Evolutionary conservation across 2,113 vertebrate species (phyloP).

Genomic region (Menidia beryllina): DNA sequence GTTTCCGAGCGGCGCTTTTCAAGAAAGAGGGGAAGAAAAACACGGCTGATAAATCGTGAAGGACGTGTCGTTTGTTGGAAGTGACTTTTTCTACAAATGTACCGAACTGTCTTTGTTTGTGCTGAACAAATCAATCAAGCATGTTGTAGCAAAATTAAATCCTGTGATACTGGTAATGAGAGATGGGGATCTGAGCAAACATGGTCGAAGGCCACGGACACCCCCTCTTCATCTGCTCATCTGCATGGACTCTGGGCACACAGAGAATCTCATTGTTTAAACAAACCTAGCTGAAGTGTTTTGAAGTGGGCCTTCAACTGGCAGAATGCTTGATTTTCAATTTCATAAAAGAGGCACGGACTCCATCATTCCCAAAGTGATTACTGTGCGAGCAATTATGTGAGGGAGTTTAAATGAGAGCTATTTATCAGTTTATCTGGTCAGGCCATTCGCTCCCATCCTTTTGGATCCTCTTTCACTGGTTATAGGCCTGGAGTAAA

Average conservation of each 20-base stretch:
- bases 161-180: too few relatives aligned
- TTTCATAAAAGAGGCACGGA: conserved; percentile 34
- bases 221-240: conserved; percentile 13
- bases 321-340: conserved; percentile 37
- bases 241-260: conserved; percentile 1
- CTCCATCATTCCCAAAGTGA: conserved; percentile 35
- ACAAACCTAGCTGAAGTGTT: conserved; percentile 22
- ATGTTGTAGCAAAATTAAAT: too few relatives aligned
- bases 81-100: background rate
- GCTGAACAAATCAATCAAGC: too few relatives aligned
- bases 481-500: too few relatives aligned
- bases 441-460: background rate
- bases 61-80: background rate
- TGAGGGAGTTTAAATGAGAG: conserved; percentile 26
- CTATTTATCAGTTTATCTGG: conserved; percentile 32
- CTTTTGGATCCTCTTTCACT: too few relatives aligned
- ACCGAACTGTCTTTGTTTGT: too few relatives aligned
- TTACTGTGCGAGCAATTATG: conserved; percentile 28
- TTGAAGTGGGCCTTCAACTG: conserved; percentile 40
- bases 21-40: too few relatives aligned
- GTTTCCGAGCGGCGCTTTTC: too few relatives aligned
- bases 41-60: background rate
- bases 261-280: background rate
- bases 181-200: background rate
- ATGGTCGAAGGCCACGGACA: background rate